These are phyloP conservation scores for Rhadina sibilatrix DNA, from an alignment of 2,113 vertebrate genomes.

Conservation along the genomic window DNA sequence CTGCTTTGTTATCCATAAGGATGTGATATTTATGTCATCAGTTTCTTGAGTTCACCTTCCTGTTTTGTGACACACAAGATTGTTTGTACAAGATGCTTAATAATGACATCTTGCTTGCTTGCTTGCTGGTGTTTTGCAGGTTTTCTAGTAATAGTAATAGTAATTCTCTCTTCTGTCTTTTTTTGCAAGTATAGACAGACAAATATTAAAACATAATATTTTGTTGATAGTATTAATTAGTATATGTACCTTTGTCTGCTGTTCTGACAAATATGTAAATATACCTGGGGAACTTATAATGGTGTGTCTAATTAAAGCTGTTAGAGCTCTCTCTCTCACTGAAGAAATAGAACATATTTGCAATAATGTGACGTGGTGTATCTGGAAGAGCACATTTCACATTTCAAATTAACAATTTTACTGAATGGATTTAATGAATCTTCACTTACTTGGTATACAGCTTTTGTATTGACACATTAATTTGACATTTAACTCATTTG, in stretches of 20 bases:
- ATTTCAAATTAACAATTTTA: neutral
- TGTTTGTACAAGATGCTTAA: neutral
- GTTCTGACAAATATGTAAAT: neutral
- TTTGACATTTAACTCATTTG: neutral
- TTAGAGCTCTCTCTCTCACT: neutral
- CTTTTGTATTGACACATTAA: neutral
- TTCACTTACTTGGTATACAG: neutral
- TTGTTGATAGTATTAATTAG: neutral
- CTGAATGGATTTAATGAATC: neutral
- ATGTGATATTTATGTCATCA: neutral
- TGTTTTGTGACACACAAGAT: neutral
- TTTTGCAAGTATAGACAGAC: neutral
- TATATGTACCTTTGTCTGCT: neutral
- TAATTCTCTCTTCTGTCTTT: neutral
- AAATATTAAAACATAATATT: neutral
- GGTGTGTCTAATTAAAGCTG: neutral
- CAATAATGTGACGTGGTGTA: neutral
- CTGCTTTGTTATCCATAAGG: neutral
- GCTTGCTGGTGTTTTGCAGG: neutral
- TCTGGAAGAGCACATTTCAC: neutral
- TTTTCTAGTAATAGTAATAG: too few species aligned
- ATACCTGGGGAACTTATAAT: neutral
- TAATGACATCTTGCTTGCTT: neutral
- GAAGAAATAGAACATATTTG: neutral
- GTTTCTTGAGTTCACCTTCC: neutral